Evolutionary conservation across 2,888 invertebrate species (phyloP).

Genomic region (Drosophila pegasa): DNA sequence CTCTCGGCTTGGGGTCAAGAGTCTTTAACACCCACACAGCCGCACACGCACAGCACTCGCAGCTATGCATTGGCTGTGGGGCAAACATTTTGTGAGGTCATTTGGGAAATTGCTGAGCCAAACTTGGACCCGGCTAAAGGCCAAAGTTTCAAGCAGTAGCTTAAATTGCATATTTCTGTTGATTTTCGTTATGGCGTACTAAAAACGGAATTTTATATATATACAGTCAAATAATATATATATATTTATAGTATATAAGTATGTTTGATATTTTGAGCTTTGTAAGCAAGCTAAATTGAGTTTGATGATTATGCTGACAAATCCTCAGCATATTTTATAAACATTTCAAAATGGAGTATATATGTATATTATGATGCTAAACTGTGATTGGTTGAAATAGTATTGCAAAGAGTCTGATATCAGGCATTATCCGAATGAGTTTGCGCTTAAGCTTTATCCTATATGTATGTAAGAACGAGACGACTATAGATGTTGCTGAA

Average conservation of each 20-base stretch:
- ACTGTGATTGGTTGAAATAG: too few species aligned
- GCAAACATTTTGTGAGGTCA: constrained; percentile 59
- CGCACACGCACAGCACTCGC: constrained; percentile 1
- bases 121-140: constrained; percentile 46
- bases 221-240: too few species aligned
- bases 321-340: too few species aligned
- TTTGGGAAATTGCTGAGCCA: constrained; percentile 37
- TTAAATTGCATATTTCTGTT: constrained; percentile 37
- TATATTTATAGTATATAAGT: too few species aligned
- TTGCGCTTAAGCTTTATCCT: too few species aligned
- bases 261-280: neutral
- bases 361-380: too few species aligned
- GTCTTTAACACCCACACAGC: constrained; percentile 29
- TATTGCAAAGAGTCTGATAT: too few species aligned
- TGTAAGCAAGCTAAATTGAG: too few species aligned
- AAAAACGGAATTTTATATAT: constrained; percentile 10
- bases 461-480: too few species aligned
- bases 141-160: constrained; percentile 53
- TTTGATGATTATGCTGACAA: too few species aligned
- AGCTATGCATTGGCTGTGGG: constrained; percentile 6
- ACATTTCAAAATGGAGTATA: neutral
- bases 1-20: constrained; percentile 37
- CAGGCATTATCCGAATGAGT: too few species aligned
- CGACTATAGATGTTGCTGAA: too few species aligned
- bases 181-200: constrained; percentile 11